phyloP scores from a whole-genome alignment of 1,140 invertebrate species.

The Drosophila dunni region DNA sequence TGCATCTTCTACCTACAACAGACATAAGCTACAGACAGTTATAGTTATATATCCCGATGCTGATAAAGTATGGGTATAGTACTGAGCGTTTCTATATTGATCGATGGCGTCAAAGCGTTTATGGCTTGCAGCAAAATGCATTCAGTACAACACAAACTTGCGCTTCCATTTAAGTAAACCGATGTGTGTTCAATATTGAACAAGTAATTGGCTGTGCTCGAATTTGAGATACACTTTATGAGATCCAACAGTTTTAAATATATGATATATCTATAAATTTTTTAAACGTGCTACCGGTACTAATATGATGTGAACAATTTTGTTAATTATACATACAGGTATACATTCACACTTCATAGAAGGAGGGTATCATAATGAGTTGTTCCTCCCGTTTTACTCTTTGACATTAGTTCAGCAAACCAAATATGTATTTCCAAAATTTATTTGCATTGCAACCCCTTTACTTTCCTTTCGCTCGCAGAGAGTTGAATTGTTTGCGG shows the following conservation, averaged over 20 bases:
- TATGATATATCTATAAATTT: too few species aligned
- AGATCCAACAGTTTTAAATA: too few species aligned
- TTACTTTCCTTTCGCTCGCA: conserved; percentile 25
- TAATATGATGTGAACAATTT: background rate
- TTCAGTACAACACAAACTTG: conserved; percentile 48
- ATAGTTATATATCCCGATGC: conserved; percentile 14
- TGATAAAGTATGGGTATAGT: conserved; percentile 33
- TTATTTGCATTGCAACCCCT: conserved; percentile 49
- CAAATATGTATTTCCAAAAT: conserved; percentile 57
- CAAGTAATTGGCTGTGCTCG: background rate
- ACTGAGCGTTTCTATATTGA: conserved; percentile 30
- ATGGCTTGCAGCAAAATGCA: conserved; percentile 50
- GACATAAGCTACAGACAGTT: conserved; percentile 20
- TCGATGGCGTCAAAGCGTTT: conserved; percentile 64
- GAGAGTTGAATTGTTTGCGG: conserved; percentile 59
- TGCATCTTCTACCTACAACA: conserved; percentile 4
- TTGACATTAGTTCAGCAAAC: conserved; percentile 1
- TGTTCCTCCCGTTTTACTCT: conserved; percentile 20
- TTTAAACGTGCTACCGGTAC: too few species aligned
- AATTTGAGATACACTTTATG: background rate
- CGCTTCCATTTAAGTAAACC: conserved; percentile 65
- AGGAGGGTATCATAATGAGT: conserved; percentile 42
- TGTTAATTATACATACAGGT: background rate
- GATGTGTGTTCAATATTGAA: conserved; percentile 62
- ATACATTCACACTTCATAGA: background rate